Evolutionary conservation across 2,113 vertebrate species (phyloP).

Genomic region (Dasypus novemcinctus): DNA sequence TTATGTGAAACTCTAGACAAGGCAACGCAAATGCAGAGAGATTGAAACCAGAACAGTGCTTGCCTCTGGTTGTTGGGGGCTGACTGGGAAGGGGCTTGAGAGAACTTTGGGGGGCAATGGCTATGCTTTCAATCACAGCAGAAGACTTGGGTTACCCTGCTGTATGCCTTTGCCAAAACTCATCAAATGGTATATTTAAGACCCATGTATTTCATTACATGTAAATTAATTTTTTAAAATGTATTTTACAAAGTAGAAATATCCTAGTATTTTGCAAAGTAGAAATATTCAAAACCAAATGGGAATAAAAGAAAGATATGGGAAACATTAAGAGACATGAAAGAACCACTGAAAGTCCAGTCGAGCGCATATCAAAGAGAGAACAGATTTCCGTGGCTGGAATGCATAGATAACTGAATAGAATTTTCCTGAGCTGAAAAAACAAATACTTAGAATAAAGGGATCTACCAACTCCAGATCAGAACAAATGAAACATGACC

Average conservation of each 20-base stretch:
- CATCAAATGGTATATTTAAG: not conserved
- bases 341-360: not conserved
- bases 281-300: not conserved
- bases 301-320: not conserved
- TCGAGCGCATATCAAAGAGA: not conserved
- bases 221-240: not conserved
- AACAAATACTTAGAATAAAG: not conserved
- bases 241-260: not conserved
- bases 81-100: not conserved
- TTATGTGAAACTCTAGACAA: not conserved
- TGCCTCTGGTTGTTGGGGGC: not conserved
- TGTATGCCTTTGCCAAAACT: not conserved
- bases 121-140: not conserved
- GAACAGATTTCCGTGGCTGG: not conserved
- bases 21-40: too few relatives aligned
- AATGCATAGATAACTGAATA: not conserved
- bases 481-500: not conserved
- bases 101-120: accelerated
- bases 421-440: not conserved
- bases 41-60: not conserved
- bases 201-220: not conserved
- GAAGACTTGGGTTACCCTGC: too few relatives aligned
- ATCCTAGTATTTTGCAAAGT: not conserved
- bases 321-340: not conserved
- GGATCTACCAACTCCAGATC: not conserved